Conservation (phyloP, 2,888 invertebrate genomes). For the Acleris holmiana region DNA sequence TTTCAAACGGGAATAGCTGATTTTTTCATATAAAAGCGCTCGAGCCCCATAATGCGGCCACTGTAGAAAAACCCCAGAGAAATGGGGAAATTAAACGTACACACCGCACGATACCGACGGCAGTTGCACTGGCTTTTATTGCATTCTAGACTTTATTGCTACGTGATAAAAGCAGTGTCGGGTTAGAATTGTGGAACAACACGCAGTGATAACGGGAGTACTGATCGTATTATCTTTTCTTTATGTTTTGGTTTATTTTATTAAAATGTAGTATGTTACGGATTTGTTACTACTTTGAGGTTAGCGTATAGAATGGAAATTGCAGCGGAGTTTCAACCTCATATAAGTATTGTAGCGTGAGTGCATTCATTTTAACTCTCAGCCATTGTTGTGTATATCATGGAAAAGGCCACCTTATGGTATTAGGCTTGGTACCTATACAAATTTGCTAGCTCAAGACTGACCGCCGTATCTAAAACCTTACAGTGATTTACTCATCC, state of each 20-base stretch:
- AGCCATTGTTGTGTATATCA: too few relatives aligned
- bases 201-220: conserved; percentile 12
- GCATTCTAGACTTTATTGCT: conserved; percentile 16
- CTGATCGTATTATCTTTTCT: conserved; percentile 10
- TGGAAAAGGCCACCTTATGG: too few relatives aligned
- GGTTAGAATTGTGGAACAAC: conserved; percentile 14
- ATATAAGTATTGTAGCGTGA: too few relatives aligned
- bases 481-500: too few relatives aligned
- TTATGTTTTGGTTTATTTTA: conserved; percentile 7
- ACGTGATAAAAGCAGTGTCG: conserved; percentile 7
- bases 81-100: conserved; percentile 58
- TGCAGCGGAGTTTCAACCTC: too few relatives aligned
- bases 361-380: too few relatives aligned
- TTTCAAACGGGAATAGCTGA: conserved; percentile 61
- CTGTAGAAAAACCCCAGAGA: conserved; percentile 54
- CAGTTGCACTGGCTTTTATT: conserved; percentile 22
- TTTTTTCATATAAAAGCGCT: conserved; percentile 64
- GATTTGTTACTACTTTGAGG: background rate
- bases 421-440: too few relatives aligned
- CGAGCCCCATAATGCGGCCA: conserved; percentile 53
- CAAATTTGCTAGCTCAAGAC: too few relatives aligned
- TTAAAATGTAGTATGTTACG: background rate
- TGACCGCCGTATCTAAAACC: too few relatives aligned
- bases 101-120: conserved; percentile 17
- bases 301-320: too few relatives aligned